Evolutionary conservation across 2,888 invertebrate species (phyloP).

Genomic region (Drosophila borborema): DNA sequence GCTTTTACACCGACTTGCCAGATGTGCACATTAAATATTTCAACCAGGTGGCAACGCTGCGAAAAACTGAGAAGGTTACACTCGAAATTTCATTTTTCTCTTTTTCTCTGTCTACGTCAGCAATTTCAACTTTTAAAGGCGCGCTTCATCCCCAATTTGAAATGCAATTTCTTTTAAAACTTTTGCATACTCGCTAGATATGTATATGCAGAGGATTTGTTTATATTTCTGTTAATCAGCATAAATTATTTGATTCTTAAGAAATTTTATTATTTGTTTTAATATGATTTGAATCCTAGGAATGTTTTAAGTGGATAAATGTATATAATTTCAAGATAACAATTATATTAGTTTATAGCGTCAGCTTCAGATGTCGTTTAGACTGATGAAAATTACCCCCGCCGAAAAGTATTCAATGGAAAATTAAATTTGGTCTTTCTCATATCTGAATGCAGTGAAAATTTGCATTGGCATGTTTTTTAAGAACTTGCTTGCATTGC

Average conservation of each 20-base stretch:
- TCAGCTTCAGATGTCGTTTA: background rate
- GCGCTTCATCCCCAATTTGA: background rate
- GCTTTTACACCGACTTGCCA: constrained; percentile 22
- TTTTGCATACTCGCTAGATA: background rate
- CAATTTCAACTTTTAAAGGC: background rate
- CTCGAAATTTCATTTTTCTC: background rate
- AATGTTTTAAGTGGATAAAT: too few relatives aligned
- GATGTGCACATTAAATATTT: background rate
- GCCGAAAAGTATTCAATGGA: constrained; percentile 5
- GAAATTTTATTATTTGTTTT: too few relatives aligned
- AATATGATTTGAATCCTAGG: too few relatives aligned
- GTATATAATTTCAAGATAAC: too few relatives aligned
- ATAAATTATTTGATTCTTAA: too few relatives aligned
- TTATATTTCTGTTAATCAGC: background rate
- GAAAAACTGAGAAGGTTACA: background rate
- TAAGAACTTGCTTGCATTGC: background rate
- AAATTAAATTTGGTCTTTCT: background rate
- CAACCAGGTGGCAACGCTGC: constrained; percentile 20
- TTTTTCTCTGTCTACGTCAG: background rate
- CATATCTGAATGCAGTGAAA: background rate
- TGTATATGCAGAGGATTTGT: background rate
- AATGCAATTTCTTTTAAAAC: background rate
- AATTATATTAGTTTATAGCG: background rate
- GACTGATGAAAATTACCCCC: background rate
- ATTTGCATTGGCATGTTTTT: background rate